These are phyloP conservation scores for Eupeodes corollae DNA, from an alignment of 1,140 invertebrate species.

Conservation along the genomic window DNA sequence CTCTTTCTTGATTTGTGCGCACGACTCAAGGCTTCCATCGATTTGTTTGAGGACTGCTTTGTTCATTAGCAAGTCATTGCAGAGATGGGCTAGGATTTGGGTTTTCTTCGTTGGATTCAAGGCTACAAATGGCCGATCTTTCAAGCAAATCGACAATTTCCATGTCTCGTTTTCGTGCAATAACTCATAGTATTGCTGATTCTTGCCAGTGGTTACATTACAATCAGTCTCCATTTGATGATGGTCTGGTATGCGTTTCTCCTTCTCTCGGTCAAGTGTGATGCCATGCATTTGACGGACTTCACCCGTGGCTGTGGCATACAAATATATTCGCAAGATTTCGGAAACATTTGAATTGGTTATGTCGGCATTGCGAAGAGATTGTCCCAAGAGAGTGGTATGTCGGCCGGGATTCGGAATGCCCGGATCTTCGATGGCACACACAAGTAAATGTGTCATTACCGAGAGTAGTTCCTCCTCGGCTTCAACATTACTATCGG, in stretches of 20 bases:
- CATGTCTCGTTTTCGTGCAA: conserved; percentile 64
- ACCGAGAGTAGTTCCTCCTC: conserved; percentile 82
- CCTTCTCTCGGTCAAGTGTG: conserved; percentile 62
- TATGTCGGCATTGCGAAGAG: conserved; percentile 81
- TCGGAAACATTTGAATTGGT: conserved; percentile 87
- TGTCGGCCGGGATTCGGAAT: conserved; percentile 79
- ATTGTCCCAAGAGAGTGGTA: conserved; percentile 79
- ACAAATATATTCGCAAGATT: conserved; percentile 78
- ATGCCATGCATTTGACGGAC: conserved; percentile 68
- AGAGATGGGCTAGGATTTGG: conserved; percentile 77
- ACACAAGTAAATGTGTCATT: conserved; percentile 78
- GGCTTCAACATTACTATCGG: conserved; percentile 56
- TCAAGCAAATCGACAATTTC: conserved; percentile 55
- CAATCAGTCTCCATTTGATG: conserved; percentile 57
- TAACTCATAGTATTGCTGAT: conserved; percentile 62
- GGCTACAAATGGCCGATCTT: conserved; percentile 72
- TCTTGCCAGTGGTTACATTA: conserved; percentile 53
- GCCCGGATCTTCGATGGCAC: conserved; percentile 89
- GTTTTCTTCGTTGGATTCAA: conserved; percentile 78
- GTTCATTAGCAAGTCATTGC: conserved; percentile 87
- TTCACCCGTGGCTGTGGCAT: conserved; percentile 74
- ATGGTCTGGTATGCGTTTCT: conserved; percentile 65
- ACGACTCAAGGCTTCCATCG: conserved; percentile 61
- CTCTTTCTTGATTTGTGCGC: conserved; percentile 64
- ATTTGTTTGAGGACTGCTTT: conserved; percentile 75